A percentile compares a stretch with the other conserved stretches of the same genome.
Conservation (phyloP, 2,113 vertebrate genomes). For the Zapus hudsonius region DNA sequence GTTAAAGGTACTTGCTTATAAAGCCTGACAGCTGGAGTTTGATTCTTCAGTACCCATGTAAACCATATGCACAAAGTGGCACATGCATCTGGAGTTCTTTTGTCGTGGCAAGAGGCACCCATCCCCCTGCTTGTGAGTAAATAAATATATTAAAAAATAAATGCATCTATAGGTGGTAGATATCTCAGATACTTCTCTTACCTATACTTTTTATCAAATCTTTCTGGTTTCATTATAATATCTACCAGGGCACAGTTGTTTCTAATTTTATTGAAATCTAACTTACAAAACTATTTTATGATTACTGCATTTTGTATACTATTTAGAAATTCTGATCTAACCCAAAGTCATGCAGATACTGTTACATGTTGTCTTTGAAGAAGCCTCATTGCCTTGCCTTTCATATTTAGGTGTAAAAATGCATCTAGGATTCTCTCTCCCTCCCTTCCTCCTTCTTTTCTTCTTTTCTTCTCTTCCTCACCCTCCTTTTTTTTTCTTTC, state of each 20-base stretch:
- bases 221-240: neutral
- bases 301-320: neutral
- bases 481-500: neutral
- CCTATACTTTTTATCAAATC: neutral
- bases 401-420: conserved; percentile 14
- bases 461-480: neutral
- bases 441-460: no score
- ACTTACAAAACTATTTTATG: neutral
- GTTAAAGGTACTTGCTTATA: no score
- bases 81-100: no score
- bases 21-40: no score
- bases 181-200: neutral
- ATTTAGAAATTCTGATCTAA: neutral
- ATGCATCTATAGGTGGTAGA: neutral
- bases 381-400: neutral
- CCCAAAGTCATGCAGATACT: neutral
- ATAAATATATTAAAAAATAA: neutral
- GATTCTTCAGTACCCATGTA: no score
- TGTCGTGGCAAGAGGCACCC: no score
- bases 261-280: neutral
- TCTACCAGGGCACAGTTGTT: neutral
- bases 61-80: no score
- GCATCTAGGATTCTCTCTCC: neutral
- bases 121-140: no score
- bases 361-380: neutral